Percentiles rank a stretch among this genome's conserved stretches.
These are phyloP conservation scores for Enteromius argenteus DNA, from an alignment of 2,797 vertebrate genomes.

Conservation along the genomic window DNA sequence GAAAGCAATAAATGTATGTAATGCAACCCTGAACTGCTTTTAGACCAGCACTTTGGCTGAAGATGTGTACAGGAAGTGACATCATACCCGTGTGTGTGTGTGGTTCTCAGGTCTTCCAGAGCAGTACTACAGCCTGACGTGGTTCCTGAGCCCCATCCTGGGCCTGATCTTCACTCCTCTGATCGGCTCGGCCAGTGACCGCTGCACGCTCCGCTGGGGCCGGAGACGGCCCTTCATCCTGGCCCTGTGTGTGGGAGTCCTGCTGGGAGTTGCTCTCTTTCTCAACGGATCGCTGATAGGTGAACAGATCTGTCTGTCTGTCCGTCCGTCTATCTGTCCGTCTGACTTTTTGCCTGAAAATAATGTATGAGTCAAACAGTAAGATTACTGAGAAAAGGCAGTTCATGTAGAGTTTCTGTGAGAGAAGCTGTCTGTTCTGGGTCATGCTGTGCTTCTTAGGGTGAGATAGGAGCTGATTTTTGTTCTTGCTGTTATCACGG, in stretches of 20 bases:
- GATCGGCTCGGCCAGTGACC: constrained; percentile 95
- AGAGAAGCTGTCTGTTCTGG: background rate
- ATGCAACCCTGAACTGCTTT: background rate
- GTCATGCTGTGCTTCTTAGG: background rate
- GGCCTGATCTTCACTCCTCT: constrained; percentile 95
- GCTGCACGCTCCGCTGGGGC: constrained; percentile 94
- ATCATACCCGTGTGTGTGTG: constrained; percentile 2
- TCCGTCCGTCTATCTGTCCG: too few relatives aligned
- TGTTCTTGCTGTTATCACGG: background rate
- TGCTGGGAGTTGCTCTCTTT: constrained; percentile 93
- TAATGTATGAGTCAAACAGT: background rate
- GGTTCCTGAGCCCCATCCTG: constrained; percentile 96
- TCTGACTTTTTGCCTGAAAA: background rate
- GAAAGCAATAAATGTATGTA: background rate
- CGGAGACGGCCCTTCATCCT: constrained; percentile 94
- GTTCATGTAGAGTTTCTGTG: background rate
- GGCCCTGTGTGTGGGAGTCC: constrained; percentile 90
- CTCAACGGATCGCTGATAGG: constrained; percentile 95
- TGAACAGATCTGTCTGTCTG: constrained; percentile 64
- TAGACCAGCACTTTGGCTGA: background rate
- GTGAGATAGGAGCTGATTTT: background rate
- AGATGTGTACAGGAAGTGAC: background rate
- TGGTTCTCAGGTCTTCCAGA: constrained; percentile 91
- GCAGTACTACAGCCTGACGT: constrained; percentile 98
- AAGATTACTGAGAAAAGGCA: background rate